Evolutionary conservation across 2,888 invertebrate genomes (phyloP).

Genomic region (Drosophila mulleri): DNA sequence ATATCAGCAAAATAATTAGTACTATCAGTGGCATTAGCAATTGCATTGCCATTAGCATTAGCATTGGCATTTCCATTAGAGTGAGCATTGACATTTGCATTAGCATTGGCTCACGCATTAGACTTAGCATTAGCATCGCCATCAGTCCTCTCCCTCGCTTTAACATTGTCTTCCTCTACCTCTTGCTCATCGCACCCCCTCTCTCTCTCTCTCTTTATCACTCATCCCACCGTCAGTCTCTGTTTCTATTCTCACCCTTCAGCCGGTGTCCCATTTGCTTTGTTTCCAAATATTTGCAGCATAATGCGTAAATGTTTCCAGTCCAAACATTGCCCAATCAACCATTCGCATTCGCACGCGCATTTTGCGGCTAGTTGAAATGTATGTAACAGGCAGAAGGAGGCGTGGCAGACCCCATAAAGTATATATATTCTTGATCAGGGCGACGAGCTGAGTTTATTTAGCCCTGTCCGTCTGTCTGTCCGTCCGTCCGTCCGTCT

Average conservation of each 20-base stretch:
- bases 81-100: background rate
- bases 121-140: background rate
- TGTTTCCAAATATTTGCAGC: slow-evolving; percentile 23
- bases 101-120: no score
- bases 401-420: no score
- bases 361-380: slow-evolving; percentile 8
- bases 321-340: slow-evolving; percentile 12
- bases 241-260: background rate
- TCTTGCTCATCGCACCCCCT: background rate
- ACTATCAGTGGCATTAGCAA: background rate
- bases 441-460: no score
- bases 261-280: background rate
- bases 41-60: background rate
- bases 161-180: background rate
- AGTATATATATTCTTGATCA: no score
- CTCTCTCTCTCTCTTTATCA: background rate
- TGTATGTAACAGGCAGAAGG: no score
- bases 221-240: background rate
- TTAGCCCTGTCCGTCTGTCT: no score
- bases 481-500: no score
- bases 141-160: background rate
- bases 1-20: no score
- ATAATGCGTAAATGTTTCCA: slow-evolving; percentile 24
- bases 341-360: background rate
- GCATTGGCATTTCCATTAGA: background rate